Evolutionary conservation across 2,888 invertebrate species (phyloP).

Genomic region (Spodoptera exigua): DNA sequence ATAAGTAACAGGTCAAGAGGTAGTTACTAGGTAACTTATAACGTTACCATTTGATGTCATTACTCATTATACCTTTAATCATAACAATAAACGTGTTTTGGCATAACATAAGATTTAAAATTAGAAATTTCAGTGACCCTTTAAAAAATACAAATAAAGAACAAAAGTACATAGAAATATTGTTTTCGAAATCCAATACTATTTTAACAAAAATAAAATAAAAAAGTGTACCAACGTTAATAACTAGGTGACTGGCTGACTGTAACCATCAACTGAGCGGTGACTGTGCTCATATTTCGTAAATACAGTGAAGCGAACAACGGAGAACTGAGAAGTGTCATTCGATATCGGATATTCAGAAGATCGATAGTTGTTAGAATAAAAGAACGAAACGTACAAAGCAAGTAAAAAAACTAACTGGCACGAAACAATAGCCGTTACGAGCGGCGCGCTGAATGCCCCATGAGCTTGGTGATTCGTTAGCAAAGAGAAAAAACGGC

Average conservation of each 20-base stretch:
- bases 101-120: no score
- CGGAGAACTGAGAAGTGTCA: slow-evolving; percentile 49
- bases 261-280: background rate
- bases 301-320: slow-evolving; percentile 26
- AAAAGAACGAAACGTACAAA: slow-evolving; percentile 65
- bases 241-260: no score
- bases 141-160: no score
- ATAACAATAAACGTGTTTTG: no score
- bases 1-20: slow-evolving; percentile 48
- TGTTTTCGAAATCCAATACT: no score
- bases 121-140: no score
- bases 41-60: no score
- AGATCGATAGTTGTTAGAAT: slow-evolving; percentile 68
- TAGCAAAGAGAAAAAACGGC: slow-evolving; percentile 69
- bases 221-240: no score
- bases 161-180: no score
- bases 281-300: slow-evolving; percentile 31
- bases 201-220: no score
- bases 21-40: slow-evolving; percentile 12
- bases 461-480: slow-evolving; percentile 76
- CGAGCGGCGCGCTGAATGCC: slow-evolving; percentile 73
- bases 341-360: slow-evolving; percentile 55
- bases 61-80: no score
- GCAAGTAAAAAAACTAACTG: slow-evolving; percentile 65
- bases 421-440: slow-evolving; percentile 74